A percentile compares a stretch with the other conserved stretches of the same genome.
Evolutionary conservation across 2,113 vertebrate genomes (phyloP).

Genomic region (Sphaerodactylus townsendi): DNA sequence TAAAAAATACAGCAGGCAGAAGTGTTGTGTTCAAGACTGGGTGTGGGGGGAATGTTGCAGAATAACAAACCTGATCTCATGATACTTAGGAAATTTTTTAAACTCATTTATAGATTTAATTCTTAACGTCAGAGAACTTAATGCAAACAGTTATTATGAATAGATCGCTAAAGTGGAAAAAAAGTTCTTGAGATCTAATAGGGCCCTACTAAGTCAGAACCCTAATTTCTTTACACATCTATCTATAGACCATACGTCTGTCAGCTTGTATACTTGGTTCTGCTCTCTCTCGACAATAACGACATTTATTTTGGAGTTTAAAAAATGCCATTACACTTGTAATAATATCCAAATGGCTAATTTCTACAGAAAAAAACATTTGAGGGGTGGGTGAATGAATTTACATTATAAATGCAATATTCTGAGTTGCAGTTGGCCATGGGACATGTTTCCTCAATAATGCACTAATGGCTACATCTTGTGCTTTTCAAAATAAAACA

Average conservation of each 20-base stretch:
- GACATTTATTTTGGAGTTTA: slow-evolving; percentile 66
- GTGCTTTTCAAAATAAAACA: slow-evolving; percentile 75
- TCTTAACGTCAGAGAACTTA: too few relatives aligned
- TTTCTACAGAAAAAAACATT: slow-evolving; percentile 66
- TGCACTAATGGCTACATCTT: slow-evolving; percentile 75
- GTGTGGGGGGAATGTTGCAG: too few relatives aligned
- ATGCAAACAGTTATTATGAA: too few relatives aligned
- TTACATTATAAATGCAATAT: slow-evolving; percentile 73
- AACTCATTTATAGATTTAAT: too few relatives aligned
- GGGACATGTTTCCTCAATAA: slow-evolving; percentile 64
- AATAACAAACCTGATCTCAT: too few relatives aligned
- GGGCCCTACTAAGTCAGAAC: too few relatives aligned
- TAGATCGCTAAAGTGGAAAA: too few relatives aligned
- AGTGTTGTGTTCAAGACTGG: too few relatives aligned
- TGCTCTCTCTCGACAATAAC: slow-evolving; percentile 42
- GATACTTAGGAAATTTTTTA: too few relatives aligned
- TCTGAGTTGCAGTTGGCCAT: slow-evolving; percentile 64
- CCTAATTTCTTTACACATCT: not conserved
- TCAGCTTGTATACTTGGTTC: slow-evolving; percentile 44
- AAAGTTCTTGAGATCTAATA: too few relatives aligned
- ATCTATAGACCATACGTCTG: not conserved
- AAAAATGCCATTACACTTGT: slow-evolving; percentile 67
- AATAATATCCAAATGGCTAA: slow-evolving; percentile 50
- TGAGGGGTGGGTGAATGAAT: slow-evolving; percentile 70
- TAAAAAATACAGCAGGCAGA: not conserved